These are phyloP conservation scores for Myiothlypis coronata DNA, from an alignment of 2,797 vertebrate species.

Conservation along the genomic window DNA sequence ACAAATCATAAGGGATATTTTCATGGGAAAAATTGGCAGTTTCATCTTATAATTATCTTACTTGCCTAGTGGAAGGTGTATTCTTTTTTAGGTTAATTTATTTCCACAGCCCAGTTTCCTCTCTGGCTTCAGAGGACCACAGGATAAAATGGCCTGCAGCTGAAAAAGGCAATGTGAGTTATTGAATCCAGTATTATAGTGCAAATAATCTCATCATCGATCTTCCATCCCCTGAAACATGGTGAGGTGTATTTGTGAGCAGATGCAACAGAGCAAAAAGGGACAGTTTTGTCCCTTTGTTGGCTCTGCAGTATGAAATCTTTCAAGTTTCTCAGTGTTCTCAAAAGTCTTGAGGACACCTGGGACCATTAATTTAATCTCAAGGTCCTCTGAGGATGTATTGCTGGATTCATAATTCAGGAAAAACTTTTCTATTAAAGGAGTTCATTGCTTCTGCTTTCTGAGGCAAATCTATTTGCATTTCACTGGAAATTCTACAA, in stretches of 20 bases:
- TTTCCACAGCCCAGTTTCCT: background rate
- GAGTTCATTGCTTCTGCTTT: background rate
- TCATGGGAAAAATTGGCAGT: background rate
- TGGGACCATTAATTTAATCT: background rate
- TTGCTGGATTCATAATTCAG: background rate
- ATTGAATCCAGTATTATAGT: background rate
- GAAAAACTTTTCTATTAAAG: background rate
- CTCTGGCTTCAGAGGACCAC: background rate
- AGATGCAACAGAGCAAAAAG: background rate
- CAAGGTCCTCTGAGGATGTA: background rate
- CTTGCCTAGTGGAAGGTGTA: background rate
- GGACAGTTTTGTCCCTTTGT: background rate
- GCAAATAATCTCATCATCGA: background rate
- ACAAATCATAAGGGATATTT: background rate
- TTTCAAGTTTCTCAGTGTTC: background rate
- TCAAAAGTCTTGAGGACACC: background rate
- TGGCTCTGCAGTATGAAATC: background rate
- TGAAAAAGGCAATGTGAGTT: background rate
- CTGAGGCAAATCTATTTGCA: background rate
- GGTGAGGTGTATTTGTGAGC: background rate
- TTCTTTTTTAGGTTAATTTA: background rate
- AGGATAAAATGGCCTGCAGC: background rate
- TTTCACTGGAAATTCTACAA: background rate
- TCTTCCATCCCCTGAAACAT: background rate
- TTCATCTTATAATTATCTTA: background rate